phyloP scores from a whole-genome alignment of 2,113 vertebrate species.

The Ptychochromis oligacanthus region DNA sequence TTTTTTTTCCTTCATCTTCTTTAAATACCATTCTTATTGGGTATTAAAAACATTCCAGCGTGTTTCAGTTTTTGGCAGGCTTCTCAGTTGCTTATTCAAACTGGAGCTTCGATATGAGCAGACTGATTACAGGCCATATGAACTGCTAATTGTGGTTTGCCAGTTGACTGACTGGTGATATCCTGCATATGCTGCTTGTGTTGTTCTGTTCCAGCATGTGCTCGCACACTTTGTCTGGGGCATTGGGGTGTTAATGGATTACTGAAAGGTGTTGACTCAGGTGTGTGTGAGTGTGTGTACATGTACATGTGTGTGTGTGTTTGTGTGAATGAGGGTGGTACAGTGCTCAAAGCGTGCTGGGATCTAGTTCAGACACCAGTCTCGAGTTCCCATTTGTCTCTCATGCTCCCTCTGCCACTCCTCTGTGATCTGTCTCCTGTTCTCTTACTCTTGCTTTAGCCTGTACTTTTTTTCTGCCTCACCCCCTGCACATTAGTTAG shows the following conservation, averaged over 20 bases:
- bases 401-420: constrained; percentile 25
- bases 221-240: constrained; percentile 72
- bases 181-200: constrained; percentile 14
- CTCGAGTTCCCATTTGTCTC: constrained; percentile 30
- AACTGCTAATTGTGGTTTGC: constrained; percentile 50
- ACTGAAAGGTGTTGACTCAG: constrained; percentile 86
- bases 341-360: constrained; percentile 55
- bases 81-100: not conserved
- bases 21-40: not conserved
- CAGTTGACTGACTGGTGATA: constrained; percentile 4
- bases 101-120: not conserved
- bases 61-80: not conserved
- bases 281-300: constrained; percentile 67
- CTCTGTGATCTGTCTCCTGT: constrained; percentile 16
- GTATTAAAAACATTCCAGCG: not conserved
- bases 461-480: not conserved
- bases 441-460: constrained; percentile 12
- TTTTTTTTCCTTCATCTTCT: not conserved
- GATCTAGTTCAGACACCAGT: constrained; percentile 44
- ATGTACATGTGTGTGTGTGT: constrained; percentile 57
- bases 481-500: not conserved
- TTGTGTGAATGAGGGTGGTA: constrained; percentile 30
- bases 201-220: constrained; percentile 36
- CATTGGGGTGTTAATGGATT: constrained; percentile 84
- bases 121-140: not conserved